phyloP scores from a whole-genome alignment of 1,140 invertebrate species.

The Himalopsyche phryganea region DNA sequence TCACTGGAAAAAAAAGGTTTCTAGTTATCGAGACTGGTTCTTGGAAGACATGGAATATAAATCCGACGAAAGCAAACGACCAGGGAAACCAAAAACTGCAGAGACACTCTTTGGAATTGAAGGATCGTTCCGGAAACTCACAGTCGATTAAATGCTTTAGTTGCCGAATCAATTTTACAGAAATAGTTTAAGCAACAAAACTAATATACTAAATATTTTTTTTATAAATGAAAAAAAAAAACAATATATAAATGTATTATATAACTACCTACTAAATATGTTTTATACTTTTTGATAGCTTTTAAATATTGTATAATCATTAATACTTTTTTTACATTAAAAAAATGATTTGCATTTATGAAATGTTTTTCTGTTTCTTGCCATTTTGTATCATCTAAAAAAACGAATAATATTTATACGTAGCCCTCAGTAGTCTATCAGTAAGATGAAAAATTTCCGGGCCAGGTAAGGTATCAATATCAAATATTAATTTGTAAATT shows the following conservation, averaged over 20 bases:
- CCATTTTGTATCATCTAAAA: too few relatives aligned
- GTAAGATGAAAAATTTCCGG: too few relatives aligned
- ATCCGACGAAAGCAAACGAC: constrained; percentile 55
- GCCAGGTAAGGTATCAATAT: too few relatives aligned
- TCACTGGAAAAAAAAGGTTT: constrained; percentile 54
- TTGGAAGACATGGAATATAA: constrained; percentile 51
- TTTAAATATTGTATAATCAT: too few relatives aligned
- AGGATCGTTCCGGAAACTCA: constrained; percentile 55
- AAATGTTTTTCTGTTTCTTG: too few relatives aligned
- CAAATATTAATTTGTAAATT: too few relatives aligned
- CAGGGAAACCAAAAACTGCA: constrained; percentile 45
- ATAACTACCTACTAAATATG: neutral
- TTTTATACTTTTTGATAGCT: too few relatives aligned
- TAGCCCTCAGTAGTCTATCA: too few relatives aligned
- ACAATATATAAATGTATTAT: neutral
- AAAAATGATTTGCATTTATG: too few relatives aligned
- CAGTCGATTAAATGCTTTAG: constrained; percentile 56
- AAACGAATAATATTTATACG: too few relatives aligned
- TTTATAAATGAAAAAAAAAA: neutral
- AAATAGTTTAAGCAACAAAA: neutral
- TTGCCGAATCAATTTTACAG: too few relatives aligned
- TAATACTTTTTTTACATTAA: too few relatives aligned
- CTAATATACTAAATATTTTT: neutral
- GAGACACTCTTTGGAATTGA: constrained; percentile 55
- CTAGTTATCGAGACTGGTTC: constrained; percentile 49